A percentile compares a stretch with the other conserved stretches of the same genome.
phyloP scores from a whole-genome alignment of 2,797 vertebrate species.

The Trematomus bernacchii region DNA sequence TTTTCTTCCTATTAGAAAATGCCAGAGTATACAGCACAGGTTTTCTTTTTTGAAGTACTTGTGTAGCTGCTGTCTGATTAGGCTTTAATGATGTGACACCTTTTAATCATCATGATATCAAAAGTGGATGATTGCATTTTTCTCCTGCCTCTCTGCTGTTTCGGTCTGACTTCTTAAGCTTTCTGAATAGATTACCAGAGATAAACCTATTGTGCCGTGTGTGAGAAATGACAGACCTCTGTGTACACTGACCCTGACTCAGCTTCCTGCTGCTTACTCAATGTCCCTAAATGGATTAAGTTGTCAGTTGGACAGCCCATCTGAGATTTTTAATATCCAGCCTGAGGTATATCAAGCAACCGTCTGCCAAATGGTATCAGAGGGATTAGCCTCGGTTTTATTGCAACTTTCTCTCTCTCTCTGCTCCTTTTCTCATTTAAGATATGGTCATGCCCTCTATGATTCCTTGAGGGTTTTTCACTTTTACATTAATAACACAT shows the following conservation, averaged over 20 bases:
- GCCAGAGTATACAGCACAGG: neutral
- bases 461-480: slow-evolving; percentile 63
- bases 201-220: slow-evolving; percentile 67
- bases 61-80: slow-evolving; percentile 14
- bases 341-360: slow-evolving; percentile 78
- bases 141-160: slow-evolving; percentile 18
- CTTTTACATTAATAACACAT: slow-evolving; percentile 65
- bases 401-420: slow-evolving; percentile 70
- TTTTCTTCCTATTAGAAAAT: neutral
- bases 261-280: slow-evolving; percentile 76
- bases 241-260: slow-evolving; percentile 73
- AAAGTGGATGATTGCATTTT: slow-evolving; percentile 39
- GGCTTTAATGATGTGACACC: slow-evolving; percentile 22
- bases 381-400: slow-evolving; percentile 81
- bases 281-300: slow-evolving; percentile 83
- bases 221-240: slow-evolving; percentile 71
- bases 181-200: slow-evolving; percentile 60
- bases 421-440: slow-evolving; percentile 54
- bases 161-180: slow-evolving; percentile 42
- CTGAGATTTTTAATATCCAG: slow-evolving; percentile 84
- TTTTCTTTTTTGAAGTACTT: slow-evolving; percentile 21
- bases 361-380: slow-evolving; percentile 76
- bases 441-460: slow-evolving; percentile 61
- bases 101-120: slow-evolving; percentile 50
- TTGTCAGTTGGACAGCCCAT: slow-evolving; percentile 82